Conservation (phyloP, 2,797 vertebrate genomes). For the Danio choprae region DNA sequence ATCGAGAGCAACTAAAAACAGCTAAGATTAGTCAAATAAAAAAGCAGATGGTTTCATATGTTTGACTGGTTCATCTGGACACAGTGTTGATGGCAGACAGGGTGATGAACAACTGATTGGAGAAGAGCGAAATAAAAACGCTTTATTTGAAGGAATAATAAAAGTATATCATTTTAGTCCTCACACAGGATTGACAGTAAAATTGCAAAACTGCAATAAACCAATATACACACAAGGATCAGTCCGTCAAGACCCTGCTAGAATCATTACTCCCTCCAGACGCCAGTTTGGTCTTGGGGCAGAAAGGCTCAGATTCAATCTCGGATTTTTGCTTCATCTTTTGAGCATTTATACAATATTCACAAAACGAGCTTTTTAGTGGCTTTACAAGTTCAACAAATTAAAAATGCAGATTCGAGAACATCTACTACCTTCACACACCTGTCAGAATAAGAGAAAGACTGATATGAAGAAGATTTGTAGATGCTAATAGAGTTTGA, state of each 20-base stretch:
- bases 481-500: constrained; percentile 16
- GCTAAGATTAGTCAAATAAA: constrained; percentile 77
- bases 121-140: constrained; percentile 61
- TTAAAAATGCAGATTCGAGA: constrained; percentile 62
- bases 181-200: constrained; percentile 44
- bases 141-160: constrained; percentile 63
- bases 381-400: constrained; percentile 74
- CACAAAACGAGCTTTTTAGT: constrained; percentile 82
- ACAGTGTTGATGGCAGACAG: constrained; percentile 70
- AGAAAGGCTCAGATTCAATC: constrained; percentile 79
- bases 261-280: constrained; percentile 57
- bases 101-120: constrained; percentile 58
- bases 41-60: constrained; percentile 66
- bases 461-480: constrained; percentile 60
- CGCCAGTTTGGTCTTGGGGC: constrained; percentile 63
- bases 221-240: constrained; percentile 78
- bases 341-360: constrained; percentile 83
- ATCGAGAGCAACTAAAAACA: constrained; percentile 73
- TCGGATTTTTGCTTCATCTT: constrained; percentile 62
- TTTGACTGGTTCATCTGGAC: constrained; percentile 59
- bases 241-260: constrained; percentile 62
- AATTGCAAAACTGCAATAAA: constrained; percentile 70
- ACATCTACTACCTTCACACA: constrained; percentile 80
- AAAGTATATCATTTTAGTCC: constrained; percentile 59
- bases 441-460: constrained; percentile 64